Base-by-base conservation (phyloP, 2,797 vertebrate species). In the Hipposideros larvatus region DNA sequence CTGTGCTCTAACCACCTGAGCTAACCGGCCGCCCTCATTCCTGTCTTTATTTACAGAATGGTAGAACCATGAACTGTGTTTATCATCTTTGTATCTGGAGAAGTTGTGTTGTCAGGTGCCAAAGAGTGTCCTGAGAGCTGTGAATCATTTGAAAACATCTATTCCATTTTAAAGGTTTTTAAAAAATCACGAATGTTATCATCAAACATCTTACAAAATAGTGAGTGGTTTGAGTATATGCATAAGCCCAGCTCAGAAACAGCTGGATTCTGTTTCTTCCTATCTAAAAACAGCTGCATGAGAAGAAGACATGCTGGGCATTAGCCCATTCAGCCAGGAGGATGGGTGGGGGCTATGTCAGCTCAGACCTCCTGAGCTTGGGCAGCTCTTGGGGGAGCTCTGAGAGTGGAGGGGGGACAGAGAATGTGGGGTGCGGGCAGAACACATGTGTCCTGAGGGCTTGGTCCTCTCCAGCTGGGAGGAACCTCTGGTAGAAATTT, bases 11-110 rank as follows among this genome's bases (percentile, higher is more conserved):
- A 37, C 37, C 37, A 37, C 37, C 37, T 37, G 37, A 3, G 37
- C 37, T 37, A 37, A 37, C 37, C 37, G 37, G 37, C 37, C 37
- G 2, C 37, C 37, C 98, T 99, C 16, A 99, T 99, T 98, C 99
- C 99, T 82, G 99, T 99, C 66, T 99, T 99, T 94, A 99, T 99
- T 97, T 99, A 99, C 89, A 99, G 99, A 94, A 99, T 99, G 99
- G 99, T 99, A 97, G 99, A 99, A 94, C 99, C 99, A 90, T 98
- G 99, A 15, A 99, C 99, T 93, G 99, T 99, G 34, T 98, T 99
- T 95, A 99, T 99, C 84, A 99, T 99, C 97, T 99, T 99, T 63
- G 99, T 99, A 51, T 99, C 99, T 31, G 99, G 99, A 94, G 99
- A 99, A 97, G 99, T 99, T 88, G 99, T 99, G 22, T 98, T 99